Base-by-base conservation (phyloP, 2,113 vertebrate genomes). In the Coreoperca whiteheadi region DNA sequence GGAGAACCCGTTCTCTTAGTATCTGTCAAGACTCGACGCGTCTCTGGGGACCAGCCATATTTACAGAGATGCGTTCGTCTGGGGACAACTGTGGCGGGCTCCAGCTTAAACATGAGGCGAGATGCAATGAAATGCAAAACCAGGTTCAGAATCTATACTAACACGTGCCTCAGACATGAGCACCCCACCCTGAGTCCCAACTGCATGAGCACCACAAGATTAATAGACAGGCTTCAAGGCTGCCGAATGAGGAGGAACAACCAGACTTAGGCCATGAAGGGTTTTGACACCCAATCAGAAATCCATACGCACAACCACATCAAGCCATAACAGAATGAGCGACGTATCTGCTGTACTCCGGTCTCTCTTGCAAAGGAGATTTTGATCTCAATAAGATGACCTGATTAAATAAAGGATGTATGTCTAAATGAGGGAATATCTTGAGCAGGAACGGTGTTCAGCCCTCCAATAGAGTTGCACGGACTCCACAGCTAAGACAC, bases 21-120 rank as follows among this genome's bases (percentile, higher is more conserved):
- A 86, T 74, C 84, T 85, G 81, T 82, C 89, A 91, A 23, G 51
- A 43, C 75, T 75, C n/a, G 1, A 74, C 59, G 21, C 16, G 43
- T 81, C 76, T 79, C 72, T 28, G 37, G 66, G n/a, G 85, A 56
- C 18, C 46, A 3, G 73, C 56, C 37, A 72, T 86, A 80, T 88
- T 90, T 80, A 82, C 46, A 82, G 41, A 84, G 72, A 71, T 6
- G 41, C 39, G 30, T 51, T 53, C 7, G 37, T 64, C 84, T 51
- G 21, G 37, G 37, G 77, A 70, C 14, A 7, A 41, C 70, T 9
- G 30, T 4, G n/a, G 57, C 8, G 72, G 64, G 25, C 6, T 81
- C 32, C 9, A 67, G 48, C 68, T 81, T 68, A 1, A 77, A 73
- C 63, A 37, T n/a, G 56, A 63, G 25, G 59, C 37, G 65, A 41